phyloP scores from a whole-genome alignment of 2,888 invertebrate species.

The Nemotelus nigrinus region DNA sequence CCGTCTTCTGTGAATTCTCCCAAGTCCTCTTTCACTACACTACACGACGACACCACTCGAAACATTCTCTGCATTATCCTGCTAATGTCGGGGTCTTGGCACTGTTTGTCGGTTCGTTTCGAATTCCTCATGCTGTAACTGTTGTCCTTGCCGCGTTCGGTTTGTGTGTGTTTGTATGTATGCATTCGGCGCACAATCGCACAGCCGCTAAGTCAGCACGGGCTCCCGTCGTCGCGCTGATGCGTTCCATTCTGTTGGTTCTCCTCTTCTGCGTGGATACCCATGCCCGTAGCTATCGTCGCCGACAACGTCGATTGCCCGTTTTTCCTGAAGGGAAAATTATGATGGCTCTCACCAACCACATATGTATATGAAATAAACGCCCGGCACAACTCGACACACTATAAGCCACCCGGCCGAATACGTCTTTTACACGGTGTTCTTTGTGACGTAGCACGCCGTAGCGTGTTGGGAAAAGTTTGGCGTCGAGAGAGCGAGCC shows the following conservation, averaged over 20 bases:
- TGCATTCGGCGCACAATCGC: slow-evolving; percentile 4
- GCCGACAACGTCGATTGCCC: not conserved
- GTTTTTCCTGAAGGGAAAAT: slow-evolving; percentile 30
- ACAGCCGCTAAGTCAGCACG: not conserved
- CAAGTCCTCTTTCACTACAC: no score
- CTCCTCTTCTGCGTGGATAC: not conserved
- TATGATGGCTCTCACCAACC: no score
- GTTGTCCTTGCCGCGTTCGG: no score
- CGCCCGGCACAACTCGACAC: no score
- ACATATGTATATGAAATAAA: no score
- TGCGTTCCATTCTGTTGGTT: not conserved
- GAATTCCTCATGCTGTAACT: no score
- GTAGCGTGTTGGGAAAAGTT: slow-evolving; percentile 5
- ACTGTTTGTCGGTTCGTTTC: no score
- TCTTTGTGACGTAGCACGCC: slow-evolving; percentile 10
- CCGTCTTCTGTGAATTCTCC: no score
- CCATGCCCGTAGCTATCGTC: not conserved
- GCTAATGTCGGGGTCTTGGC: slow-evolving; percentile 7
- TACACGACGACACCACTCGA: no score
- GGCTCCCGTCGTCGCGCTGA: no score
- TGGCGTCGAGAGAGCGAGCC: slow-evolving; percentile 6
- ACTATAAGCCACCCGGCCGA: no score
- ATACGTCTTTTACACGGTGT: not conserved
- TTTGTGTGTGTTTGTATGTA: not conserved
- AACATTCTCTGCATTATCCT: slow-evolving; percentile 16